phyloP scores from a whole-genome alignment of 35 echinoderm and acorn worm genomes.

The Anneissia japonica region DNA sequence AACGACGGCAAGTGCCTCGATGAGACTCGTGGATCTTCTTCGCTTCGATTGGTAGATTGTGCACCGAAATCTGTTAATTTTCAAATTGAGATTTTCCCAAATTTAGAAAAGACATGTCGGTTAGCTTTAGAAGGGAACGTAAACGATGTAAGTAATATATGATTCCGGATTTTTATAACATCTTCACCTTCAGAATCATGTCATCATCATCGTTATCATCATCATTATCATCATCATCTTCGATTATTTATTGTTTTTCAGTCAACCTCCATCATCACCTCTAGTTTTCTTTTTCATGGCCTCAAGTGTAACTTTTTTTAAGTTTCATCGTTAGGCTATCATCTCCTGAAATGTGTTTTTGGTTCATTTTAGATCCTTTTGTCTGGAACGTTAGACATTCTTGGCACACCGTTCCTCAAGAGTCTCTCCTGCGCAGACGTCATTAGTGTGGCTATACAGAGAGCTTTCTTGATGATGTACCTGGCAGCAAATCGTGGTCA shows the following conservation, averaged over 20 bases:
- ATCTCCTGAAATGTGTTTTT: too few species aligned
- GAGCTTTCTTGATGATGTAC: neutral
- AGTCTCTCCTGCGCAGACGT: neutral
- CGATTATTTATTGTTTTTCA: too few species aligned
- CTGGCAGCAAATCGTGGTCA: neutral
- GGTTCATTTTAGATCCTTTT: neutral
- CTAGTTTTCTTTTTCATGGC: too few species aligned
- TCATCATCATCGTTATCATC: neutral
- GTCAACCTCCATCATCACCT: too few species aligned
- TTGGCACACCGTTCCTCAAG: neutral
- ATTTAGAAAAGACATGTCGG: neutral
- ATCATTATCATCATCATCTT: too few species aligned
- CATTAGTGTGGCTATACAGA: neutral
- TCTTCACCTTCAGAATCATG: neutral
- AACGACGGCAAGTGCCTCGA: neutral
- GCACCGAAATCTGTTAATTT: neutral
- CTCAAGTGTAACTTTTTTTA: too few species aligned
- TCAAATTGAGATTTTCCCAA: neutral
- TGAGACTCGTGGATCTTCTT: neutral
- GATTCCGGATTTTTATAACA: too few species aligned
- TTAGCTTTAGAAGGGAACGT: neutral
- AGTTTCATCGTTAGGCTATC: too few species aligned
- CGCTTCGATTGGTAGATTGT: neutral
- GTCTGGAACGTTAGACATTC: neutral
- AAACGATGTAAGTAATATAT: neutral